Evolutionary conservation across 2,888 invertebrate genomes (phyloP), one percentile per base, ranked within the genome.

Genomic region (Hypolimnas misippus): DNA sequence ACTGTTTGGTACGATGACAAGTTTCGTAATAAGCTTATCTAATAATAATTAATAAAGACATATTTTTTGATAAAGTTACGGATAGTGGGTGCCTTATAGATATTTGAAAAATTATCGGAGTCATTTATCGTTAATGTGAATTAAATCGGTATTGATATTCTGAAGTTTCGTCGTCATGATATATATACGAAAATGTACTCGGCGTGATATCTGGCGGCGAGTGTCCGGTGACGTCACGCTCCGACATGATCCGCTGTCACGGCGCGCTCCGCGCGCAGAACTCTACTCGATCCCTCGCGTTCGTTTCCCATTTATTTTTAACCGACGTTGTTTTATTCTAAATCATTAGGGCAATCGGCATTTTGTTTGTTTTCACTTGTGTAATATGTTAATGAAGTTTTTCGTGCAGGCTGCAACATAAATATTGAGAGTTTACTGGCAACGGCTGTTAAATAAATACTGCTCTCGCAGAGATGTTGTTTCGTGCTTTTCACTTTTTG

Each of bases 311-410:
- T 44, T 50, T 63, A 59, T 59, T 59, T 59, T 59, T 59, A 58
- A 33, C 42, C 21, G 21, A 16, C 16, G 63, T 51, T 59, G 42
- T 58, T 58, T 59, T 59, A 50, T 55, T 63, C 55, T 54, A 59
- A 63, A 55, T 55, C 63, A 59, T 59, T 59, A 63, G 54, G 35
- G 50, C 51, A 59, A 46, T 59, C 42, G 35, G 63, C 42, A 44
- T 51, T 35, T 50, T 50, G 63, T 59, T 59, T 55, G 59, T 59
- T 63, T 63, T 55, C 33, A 50, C 50, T 55, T 14, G 40, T 29
- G 55, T 44, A 35, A 59, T 44, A 61, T 50, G 31, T 61, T 61
- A 61, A 61, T 61, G 40, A 61, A 55, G 40, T 40, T 55, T 49
- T 61, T 50, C 61, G 49, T 55, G 55, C 50, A 33, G 25, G 21